phyloP scores from a whole-genome alignment of 2,113 vertebrate species.

The Callipepla californica region DNA sequence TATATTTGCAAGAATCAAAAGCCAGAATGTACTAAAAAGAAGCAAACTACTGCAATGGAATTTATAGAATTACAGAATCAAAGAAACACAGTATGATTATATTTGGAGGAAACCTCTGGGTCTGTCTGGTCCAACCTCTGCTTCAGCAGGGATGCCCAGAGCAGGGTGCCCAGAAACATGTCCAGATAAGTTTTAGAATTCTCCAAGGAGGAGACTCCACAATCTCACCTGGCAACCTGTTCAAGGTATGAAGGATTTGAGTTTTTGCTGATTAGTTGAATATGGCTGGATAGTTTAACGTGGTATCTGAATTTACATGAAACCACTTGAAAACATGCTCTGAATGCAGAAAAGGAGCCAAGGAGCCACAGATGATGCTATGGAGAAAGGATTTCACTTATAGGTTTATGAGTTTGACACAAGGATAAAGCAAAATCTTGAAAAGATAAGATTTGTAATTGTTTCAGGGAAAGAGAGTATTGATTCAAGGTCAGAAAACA shows the following conservation, averaged over 20 bases:
- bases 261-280: not conserved
- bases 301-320: not conserved
- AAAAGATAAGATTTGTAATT: conserved; percentile 27
- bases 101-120: not conserved
- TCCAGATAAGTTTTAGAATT: not conserved
- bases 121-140: not conserved
- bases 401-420: not conserved
- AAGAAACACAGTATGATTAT: not conserved
- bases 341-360: not conserved
- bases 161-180: not conserved
- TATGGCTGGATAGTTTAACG: not conserved
- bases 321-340: not conserved
- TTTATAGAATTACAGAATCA: not conserved
- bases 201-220: not conserved
- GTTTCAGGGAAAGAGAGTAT: conserved; percentile 22
- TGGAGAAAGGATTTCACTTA: not conserved
- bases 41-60: not conserved
- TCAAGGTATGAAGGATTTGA: too few species aligned
- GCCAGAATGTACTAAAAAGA: not conserved
- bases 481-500: not conserved
- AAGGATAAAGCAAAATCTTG: conserved; percentile 14
- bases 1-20: not conserved
- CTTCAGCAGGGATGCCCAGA: not conserved
- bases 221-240: not conserved
- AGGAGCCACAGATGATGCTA: not conserved